phyloP scores from a whole-genome alignment of 2,888 invertebrate species.

The Caenorhabditis sp. region DNA sequence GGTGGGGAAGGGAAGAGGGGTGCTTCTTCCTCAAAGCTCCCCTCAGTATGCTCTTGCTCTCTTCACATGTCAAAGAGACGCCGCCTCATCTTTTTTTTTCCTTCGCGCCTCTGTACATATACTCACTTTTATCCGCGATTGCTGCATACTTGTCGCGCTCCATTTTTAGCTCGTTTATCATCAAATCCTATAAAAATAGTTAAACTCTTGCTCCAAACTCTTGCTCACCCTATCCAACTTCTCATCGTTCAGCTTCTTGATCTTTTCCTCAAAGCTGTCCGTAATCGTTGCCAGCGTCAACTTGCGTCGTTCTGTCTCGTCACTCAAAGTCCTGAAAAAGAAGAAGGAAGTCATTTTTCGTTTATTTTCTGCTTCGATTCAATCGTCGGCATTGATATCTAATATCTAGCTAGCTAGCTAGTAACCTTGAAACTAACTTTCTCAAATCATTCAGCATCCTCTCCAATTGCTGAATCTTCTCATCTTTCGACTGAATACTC shows the following conservation, averaged over 20 bases:
- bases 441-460: constrained; percentile 74
- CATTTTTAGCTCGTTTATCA: constrained; percentile 55
- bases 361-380: not conserved
- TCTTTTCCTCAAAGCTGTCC: constrained; percentile 65
- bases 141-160: constrained; percentile 58
- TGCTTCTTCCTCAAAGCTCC: too few relatives aligned
- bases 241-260: constrained; percentile 67
- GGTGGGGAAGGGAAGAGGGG: too few relatives aligned
- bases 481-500: constrained; percentile 75
- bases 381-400: too few relatives aligned
- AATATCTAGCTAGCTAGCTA: too few relatives aligned
- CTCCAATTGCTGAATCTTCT: constrained; percentile 79
- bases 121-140: constrained; percentile 63
- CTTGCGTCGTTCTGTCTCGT: constrained; percentile 67
- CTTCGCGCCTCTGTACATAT: not conserved
- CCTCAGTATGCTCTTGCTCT: constrained; percentile 31
- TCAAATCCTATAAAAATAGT: constrained; percentile 39
- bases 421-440: constrained; percentile 49
- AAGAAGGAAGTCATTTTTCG: constrained; percentile 18
- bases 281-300: constrained; percentile 62
- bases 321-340: constrained; percentile 64
- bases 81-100: constrained; percentile 11
- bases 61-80: constrained; percentile 55
- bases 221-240: constrained; percentile 45
- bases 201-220: too few relatives aligned